These are phyloP conservation scores for Eretmochelys imbricata DNA, from an alignment of 2,113 vertebrate genomes.

Conservation along the genomic window DNA sequence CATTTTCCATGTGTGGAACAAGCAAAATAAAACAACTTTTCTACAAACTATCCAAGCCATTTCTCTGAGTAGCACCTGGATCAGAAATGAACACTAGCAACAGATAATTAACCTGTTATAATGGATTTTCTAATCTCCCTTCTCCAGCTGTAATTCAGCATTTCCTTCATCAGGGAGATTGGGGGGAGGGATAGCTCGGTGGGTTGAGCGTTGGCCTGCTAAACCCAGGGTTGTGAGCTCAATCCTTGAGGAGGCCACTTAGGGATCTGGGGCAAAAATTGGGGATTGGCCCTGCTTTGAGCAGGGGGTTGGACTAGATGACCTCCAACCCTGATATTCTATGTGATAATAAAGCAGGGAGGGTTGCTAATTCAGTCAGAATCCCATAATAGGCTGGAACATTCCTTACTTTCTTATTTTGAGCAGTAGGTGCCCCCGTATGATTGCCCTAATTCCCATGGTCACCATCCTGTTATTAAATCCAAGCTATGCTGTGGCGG, in stretches of 20 bases:
- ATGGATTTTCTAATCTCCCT: conserved; percentile 33
- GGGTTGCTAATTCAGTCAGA: conserved; percentile 53
- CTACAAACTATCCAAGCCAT: conserved; percentile 15
- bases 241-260: too few species aligned
- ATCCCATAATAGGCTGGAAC: background rate
- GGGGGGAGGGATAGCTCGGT: too few species aligned
- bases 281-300: too few species aligned
- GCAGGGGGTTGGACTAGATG: too few species aligned
- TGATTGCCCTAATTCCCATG: background rate
- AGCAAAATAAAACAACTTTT: background rate
- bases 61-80: conserved; percentile 49
- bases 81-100: conserved; percentile 40
- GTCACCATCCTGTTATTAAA: background rate
- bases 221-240: too few species aligned
- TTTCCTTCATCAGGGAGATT: conserved; percentile 35
- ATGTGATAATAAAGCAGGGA: conserved; percentile 9
- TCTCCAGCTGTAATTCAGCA: conserved; percentile 28
- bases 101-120: conserved; percentile 46
- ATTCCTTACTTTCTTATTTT: conserved; percentile 16
- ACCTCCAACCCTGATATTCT: too few species aligned
- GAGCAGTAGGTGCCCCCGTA: background rate
- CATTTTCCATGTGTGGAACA: background rate
- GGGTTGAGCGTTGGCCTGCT: too few species aligned
- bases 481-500: background rate
- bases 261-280: too few species aligned